Evolutionary conservation across 2,113 vertebrate species (phyloP), one percentile per base, ranked within the genome.

Genomic region (Neoarius graeffei): DNA sequence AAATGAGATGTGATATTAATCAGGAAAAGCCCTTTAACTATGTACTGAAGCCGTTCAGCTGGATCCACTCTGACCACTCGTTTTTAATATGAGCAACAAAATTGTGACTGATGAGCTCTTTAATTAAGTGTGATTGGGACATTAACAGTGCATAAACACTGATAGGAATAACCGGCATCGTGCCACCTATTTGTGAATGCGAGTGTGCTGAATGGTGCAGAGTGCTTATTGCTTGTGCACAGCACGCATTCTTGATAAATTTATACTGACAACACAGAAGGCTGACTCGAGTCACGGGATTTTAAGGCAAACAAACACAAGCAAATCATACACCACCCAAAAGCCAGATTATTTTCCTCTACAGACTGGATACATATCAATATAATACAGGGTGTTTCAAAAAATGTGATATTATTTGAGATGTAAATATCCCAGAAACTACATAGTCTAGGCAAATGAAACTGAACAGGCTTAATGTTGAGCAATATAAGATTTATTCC

Each of bases 111-210:
- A 81, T 88, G 66, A 85, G 67, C 62, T 79, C 77, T 81, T 66
- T 85, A 87, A 90, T 89, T 87, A 81, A 86, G 76, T 64, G 59
- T 85, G 89, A 90, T 82, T 71, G 35, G 83, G 83, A 84, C 73
- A 76, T 86, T 84, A 87, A 85, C 67, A 59, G 87, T 77, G 83
- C 62, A 89, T 85, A 89, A 84, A 91, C 27, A 71, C 56, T 84
- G 84, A 88, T 85, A 85, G 77, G 69, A 89, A 87, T 86, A 54
- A 67, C 66, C n/a, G 77, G 54, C 54, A 80, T 56, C n/a, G 19
- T 19, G 52, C 50, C n/a, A 54, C 52, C n/a, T 9, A 7, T 81
- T 81, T 81, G 52, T 81, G 30, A 81, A 81, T 4, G 50, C 2
- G 50, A 27, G 50, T 25, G n/a, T 54, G 48, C 77, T 5, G 14